A percentile compares a stretch with the other conserved stretches of the same genome.
Evolutionary conservation across 2,113 vertebrate species (phyloP).

Genomic region (Triplophysa dalaica): DNA sequence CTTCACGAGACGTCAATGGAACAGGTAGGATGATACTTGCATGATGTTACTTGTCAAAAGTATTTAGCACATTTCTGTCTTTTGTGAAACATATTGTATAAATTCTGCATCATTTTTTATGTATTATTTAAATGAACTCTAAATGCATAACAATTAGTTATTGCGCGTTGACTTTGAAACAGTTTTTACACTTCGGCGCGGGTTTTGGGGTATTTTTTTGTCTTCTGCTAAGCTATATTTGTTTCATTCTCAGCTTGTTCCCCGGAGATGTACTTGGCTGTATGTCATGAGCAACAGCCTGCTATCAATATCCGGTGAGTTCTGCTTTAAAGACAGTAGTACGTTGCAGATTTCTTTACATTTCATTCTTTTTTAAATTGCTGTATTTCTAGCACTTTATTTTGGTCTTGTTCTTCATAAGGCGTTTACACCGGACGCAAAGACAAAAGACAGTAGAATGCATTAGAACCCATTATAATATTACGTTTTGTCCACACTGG

Average conservation of each 20-base stretch:
- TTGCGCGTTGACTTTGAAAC: no score
- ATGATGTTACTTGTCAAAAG: slow-evolving; percentile 11
- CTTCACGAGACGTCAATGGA: slow-evolving; percentile 98
- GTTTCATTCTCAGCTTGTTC: slow-evolving; percentile 80
- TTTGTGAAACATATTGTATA: not conserved
- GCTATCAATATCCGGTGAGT: slow-evolving; percentile 93
- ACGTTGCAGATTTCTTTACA: slow-evolving; percentile 2
- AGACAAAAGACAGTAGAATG: no score
- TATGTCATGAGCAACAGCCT: slow-evolving; percentile 98
- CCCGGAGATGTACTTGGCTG: slow-evolving; percentile 93
- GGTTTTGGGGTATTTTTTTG: not conserved
- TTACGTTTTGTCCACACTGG: no score
- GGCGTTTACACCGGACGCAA: no score
- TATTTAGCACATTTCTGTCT: not conserved
- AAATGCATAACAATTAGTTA: no score
- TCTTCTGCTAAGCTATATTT: slow-evolving; percentile 31
- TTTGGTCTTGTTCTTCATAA: not conserved
- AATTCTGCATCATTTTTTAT: no score
- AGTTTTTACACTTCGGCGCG: no score
- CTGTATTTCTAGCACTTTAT: not conserved
- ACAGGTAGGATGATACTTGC: slow-evolving; percentile 81
- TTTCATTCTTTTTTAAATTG: not conserved
- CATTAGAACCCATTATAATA: no score
- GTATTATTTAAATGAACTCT: no score
- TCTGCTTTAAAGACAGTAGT: not conserved